Evolutionary conservation across 2,113 vertebrate genomes (phyloP).

Genomic region (Oryctolagus cuniculus): DNA sequence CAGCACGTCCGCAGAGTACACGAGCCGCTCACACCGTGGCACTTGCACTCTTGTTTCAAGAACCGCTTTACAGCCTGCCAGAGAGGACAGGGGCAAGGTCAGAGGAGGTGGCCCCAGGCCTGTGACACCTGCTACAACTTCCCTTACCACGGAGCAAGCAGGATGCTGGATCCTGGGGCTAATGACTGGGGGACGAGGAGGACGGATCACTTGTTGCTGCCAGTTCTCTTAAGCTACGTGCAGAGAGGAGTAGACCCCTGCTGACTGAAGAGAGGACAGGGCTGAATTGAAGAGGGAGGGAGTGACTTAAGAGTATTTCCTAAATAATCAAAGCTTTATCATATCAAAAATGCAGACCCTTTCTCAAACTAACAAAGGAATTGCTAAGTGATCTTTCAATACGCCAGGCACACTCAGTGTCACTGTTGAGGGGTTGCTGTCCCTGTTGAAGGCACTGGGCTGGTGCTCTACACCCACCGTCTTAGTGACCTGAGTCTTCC

Average conservation of each 20-base stretch:
- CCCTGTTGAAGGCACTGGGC: too few species aligned
- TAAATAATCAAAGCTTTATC: not conserved
- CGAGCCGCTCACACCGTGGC: slow-evolving; percentile 97
- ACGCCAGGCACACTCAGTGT: not conserved
- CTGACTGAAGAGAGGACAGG: not conserved
- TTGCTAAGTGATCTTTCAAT: not conserved
- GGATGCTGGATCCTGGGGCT: slow-evolving; percentile 17
- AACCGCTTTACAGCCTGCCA: slow-evolving; percentile 95
- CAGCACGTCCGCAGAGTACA: slow-evolving; percentile 97
- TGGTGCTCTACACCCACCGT: too few species aligned
- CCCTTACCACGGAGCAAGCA: not conserved
- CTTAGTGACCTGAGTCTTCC: not conserved
- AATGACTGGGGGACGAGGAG: not conserved
- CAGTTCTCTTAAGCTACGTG: not conserved
- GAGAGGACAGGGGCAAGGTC: slow-evolving; percentile 65
- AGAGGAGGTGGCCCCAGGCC: not conserved
- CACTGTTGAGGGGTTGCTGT: not conserved
- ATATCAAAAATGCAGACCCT: not conserved
- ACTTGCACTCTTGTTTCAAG: slow-evolving; percentile 97
- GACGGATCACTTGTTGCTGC: not conserved
- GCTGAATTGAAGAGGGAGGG: not conserved
- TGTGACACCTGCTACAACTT: rapidly evolving
- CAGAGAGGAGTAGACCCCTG: not conserved
- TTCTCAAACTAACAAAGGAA: not conserved
- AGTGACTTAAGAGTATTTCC: slow-evolving; percentile 32